phyloP scores from a whole-genome alignment of 2,888 invertebrate genomes.

The Hartigia nigra region DNA sequence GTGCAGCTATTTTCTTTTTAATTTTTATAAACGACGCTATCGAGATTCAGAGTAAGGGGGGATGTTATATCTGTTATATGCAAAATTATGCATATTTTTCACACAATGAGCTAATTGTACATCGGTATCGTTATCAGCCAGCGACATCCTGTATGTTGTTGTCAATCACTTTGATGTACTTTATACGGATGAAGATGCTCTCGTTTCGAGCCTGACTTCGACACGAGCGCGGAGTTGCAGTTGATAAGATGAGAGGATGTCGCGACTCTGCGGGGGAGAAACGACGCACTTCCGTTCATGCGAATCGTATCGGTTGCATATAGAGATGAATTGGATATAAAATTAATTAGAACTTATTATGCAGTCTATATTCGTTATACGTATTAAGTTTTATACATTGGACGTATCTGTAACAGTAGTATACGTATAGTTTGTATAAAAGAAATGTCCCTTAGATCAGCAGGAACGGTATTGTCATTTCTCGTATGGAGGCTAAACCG shows the following conservation, averaged over 20 bases:
- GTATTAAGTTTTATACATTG: not conserved
- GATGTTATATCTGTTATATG: not conserved
- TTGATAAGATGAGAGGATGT: not conserved
- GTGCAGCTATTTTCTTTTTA: not conserved
- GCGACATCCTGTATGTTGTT: not conserved
- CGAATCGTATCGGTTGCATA: not conserved
- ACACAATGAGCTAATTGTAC: not conserved
- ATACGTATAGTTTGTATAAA: not conserved
- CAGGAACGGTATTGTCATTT: not conserved
- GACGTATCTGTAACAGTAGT: not conserved
- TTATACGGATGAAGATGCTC: not conserved
- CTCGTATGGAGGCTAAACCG: not conserved
- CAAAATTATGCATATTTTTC: not conserved
- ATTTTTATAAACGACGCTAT: not conserved
- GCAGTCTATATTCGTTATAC: not conserved
- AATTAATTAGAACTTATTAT: not conserved
- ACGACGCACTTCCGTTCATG: not conserved
- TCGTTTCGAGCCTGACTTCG: not conserved
- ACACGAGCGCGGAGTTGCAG: not conserved
- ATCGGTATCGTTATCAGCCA: not conserved
- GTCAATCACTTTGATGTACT: not conserved
- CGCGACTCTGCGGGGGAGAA: not conserved
- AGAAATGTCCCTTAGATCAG: not conserved
- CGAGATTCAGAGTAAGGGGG: not conserved
- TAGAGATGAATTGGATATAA: not conserved